Evolutionary conservation across 2,797 vertebrate genomes (phyloP).

Genomic region (Sparidentex hasta): DNA sequence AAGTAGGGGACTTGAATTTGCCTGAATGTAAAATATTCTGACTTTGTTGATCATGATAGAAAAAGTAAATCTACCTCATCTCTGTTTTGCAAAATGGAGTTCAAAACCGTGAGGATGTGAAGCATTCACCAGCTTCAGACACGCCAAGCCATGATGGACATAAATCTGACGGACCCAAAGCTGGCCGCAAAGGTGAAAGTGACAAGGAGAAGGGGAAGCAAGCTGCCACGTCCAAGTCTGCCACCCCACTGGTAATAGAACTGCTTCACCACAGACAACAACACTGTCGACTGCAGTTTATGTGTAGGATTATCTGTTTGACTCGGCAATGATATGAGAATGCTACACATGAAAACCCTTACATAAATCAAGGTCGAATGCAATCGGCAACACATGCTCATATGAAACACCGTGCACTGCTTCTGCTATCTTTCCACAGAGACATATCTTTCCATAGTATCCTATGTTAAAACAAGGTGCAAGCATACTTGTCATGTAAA

Average conservation of each 20-base stretch:
- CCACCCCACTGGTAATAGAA: constrained; percentile 77
- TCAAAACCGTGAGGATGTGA: constrained; percentile 79
- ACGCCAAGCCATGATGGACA: constrained; percentile 68
- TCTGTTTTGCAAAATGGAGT: constrained; percentile 66
- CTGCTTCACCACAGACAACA: constrained; percentile 23
- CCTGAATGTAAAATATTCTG: no score
- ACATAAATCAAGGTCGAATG: neutral
- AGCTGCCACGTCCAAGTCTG: constrained; percentile 68
- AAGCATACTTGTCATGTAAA: neutral
- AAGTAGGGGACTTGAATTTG: no score
- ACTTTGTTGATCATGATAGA: neutral
- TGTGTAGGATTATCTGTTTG: neutral
- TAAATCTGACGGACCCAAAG: constrained; percentile 81
- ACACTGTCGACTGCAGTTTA: neutral
- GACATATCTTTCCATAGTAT: neutral
- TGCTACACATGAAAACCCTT: neutral
- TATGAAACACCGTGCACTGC: neutral
- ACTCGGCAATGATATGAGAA: neutral
- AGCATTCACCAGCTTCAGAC: constrained; percentile 49
- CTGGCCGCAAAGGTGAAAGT: constrained; percentile 82
- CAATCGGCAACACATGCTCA: neutral
- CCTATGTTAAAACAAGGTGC: neutral
- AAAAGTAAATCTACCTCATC: constrained; percentile 2
- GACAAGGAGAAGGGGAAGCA: constrained; percentile 84
- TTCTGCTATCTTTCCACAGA: neutral